Percentiles rank a stretch among this genome's conserved stretches.
These are phyloP conservation scores for Epirrhoe alternata DNA, from an alignment of 2,888 invertebrate species.

Conservation along the genomic window DNA sequence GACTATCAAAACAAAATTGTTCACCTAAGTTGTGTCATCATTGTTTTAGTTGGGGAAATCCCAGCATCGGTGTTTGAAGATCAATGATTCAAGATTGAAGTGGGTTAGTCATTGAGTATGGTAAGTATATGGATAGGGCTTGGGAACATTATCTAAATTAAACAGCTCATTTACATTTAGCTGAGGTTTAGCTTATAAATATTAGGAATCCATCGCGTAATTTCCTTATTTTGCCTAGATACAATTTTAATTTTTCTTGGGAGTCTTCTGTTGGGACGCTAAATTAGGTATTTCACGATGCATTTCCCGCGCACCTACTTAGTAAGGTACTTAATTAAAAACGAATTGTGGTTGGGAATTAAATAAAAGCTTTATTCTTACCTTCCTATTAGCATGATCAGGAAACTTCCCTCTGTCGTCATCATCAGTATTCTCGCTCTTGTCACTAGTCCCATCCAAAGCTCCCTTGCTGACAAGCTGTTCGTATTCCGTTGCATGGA, in stretches of 20 bases:
- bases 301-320: neutral
- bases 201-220: too few relatives aligned
- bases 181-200: too few relatives aligned
- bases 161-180: too few relatives aligned
- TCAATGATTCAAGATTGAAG: slow-evolving; percentile 23
- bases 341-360: neutral
- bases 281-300: too few relatives aligned
- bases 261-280: too few relatives aligned
- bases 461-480: slow-evolving; percentile 93
- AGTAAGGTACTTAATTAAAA: neutral
- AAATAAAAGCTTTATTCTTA: slow-evolving; percentile 55
- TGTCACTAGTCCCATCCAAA: slow-evolving; percentile 82
- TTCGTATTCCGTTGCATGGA: slow-evolving; percentile 92
- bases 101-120: slow-evolving; percentile 18
- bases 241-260: too few relatives aligned
- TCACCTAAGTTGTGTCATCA: slow-evolving; percentile 20
- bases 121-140: neutral
- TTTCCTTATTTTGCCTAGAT: too few relatives aligned
- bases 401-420: slow-evolving; percentile 92
- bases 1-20: slow-evolving; percentile 33
- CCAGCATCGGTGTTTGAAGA: slow-evolving; percentile 28
- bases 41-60: slow-evolving; percentile 35
- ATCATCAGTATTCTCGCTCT: slow-evolving; percentile 88
- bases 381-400: slow-evolving; percentile 94
- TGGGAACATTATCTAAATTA: neutral